Percentiles rank a stretch among this genome's conserved stretches.
Evolutionary conservation across 2,888 invertebrate species (phyloP).

Genomic region (Hedychridium roseum): DNA sequence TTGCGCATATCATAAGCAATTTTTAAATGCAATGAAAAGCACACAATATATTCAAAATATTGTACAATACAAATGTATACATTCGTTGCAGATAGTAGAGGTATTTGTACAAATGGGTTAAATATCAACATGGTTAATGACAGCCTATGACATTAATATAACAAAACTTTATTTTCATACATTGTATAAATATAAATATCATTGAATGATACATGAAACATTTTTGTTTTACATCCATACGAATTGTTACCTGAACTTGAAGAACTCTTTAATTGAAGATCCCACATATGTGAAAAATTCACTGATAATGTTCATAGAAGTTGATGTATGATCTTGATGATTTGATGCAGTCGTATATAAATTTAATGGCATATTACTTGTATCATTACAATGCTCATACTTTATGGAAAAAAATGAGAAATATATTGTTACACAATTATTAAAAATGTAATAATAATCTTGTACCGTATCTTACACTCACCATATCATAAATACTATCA

Average conservation of each 20-base stretch:
- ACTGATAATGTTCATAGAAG: slow-evolving; percentile 21
- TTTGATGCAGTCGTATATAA: slow-evolving; percentile 4
- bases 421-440: not conserved
- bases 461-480: slow-evolving; percentile 8
- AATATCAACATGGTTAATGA: no score
- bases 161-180: no score
- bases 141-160: no score
- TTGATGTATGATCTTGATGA: slow-evolving; percentile 10
- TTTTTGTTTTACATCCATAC: not conserved
- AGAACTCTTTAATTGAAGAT: slow-evolving; percentile 32
- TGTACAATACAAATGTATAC: no score
- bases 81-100: no score
- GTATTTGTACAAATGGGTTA: no score
- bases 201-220: slow-evolving; percentile 2
- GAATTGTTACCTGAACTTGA: slow-evolving; percentile 25
- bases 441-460: not conserved
- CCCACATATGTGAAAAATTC: slow-evolving; percentile 32
- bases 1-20: no score
- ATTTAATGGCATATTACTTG: not conserved
- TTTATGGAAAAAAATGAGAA: not conserved
- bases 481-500: slow-evolving; percentile 1
- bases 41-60: no score
- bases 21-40: no score
- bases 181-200: no score
- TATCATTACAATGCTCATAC: not conserved